phyloP scores from a whole-genome alignment of 2,113 vertebrate species.

The Electrona antarctica region DNA sequence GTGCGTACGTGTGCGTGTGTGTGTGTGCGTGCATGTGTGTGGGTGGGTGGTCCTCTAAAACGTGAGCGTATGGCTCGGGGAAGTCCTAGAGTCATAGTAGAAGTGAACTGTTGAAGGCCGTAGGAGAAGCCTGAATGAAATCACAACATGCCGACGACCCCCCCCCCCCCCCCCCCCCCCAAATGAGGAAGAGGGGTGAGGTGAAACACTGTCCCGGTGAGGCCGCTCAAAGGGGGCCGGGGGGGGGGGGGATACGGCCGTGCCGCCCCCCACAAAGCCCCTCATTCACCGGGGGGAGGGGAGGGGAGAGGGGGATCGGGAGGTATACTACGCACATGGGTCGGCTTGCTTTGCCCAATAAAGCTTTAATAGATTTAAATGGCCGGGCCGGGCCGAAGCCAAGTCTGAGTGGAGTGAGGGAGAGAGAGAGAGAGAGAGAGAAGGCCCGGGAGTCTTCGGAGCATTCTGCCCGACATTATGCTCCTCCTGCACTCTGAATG shows the following conservation, averaged over 20 bases:
- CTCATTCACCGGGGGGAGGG: constrained; percentile 78
- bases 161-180: constrained; percentile 10
- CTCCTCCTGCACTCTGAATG: constrained; percentile 9
- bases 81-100: constrained; percentile 87
- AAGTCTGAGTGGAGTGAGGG: constrained; percentile 37
- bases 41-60: constrained; percentile 87
- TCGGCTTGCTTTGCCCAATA: constrained; percentile 54
- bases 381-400: constrained; percentile 62
- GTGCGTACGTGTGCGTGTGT: constrained; percentile 5
- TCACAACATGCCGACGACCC: constrained; percentile 83
- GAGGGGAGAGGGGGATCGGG: too few relatives aligned
- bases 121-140: constrained; percentile 92
- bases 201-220: constrained; percentile 43
- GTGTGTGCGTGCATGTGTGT: constrained; percentile 68
- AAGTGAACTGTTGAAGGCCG: constrained; percentile 95
- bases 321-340: constrained; percentile 55
- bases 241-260: constrained; percentile 62
- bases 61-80: constrained; percentile 73
- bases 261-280: constrained; percentile 72
- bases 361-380: constrained; percentile 85
- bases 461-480: background rate
- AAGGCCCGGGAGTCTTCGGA: constrained; percentile 33
- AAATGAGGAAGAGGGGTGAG: constrained; percentile 41
- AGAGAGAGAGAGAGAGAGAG: constrained; percentile 20
- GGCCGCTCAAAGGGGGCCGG: constrained; percentile 53